These are phyloP conservation scores for Glyptemys insculpta DNA, from an alignment of 2,797 vertebrate genomes.

Conservation along the genomic window DNA sequence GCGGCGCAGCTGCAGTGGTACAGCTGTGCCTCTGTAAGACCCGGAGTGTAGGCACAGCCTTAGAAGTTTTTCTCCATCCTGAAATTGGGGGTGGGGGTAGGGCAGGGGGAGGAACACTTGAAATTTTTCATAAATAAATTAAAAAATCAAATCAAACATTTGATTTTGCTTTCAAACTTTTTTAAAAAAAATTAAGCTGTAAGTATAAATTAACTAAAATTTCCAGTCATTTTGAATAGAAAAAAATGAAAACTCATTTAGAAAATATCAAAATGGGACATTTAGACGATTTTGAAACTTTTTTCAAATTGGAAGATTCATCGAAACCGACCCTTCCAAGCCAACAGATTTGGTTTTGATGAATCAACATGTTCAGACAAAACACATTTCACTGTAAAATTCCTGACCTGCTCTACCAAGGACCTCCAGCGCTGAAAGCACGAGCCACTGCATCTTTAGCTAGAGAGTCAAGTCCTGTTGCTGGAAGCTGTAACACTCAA, in stretches of 20 bases:
- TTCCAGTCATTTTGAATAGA: background rate
- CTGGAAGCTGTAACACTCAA: background rate
- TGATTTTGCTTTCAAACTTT: too few species aligned
- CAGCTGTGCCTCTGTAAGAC: too few species aligned
- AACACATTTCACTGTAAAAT: background rate
- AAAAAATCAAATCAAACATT: too few species aligned
- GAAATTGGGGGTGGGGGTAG: too few species aligned
- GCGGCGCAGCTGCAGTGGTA: too few species aligned
- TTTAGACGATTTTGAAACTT: background rate
- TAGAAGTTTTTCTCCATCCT: too few species aligned
- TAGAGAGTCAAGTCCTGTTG: background rate
- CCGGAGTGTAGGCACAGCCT: too few species aligned
- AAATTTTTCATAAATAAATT: too few species aligned
- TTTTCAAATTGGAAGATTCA: background rate
- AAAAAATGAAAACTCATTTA: background rate
- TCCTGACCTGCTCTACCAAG: background rate
- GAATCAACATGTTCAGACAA: background rate
- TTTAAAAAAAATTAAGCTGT: background rate
- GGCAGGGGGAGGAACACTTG: too few species aligned
- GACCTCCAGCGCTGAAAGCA: background rate
- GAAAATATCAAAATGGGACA: background rate
- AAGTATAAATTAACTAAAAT: background rate
- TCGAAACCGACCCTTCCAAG: background rate
- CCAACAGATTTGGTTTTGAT: background rate
- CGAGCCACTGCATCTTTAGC: background rate